A percentile compares a stretch with the other conserved stretches of the same genome.
phyloP scores from a whole-genome alignment of 2,113 vertebrate species.

The Bos javanicus region DNA sequence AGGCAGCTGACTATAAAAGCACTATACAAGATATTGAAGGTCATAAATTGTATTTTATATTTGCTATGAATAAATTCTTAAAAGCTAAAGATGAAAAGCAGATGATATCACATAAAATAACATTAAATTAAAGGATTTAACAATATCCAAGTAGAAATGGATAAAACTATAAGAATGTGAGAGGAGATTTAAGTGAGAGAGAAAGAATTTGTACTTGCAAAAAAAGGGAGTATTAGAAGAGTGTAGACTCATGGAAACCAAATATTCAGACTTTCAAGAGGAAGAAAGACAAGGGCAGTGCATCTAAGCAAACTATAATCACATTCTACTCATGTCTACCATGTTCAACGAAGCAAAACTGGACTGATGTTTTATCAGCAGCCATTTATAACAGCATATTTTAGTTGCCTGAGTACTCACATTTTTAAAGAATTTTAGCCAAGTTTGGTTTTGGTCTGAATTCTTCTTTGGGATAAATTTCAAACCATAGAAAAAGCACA shows the following conservation, averaged over 20 bases:
- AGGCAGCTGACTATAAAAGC: neutral
- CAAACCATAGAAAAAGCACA: slow-evolving; percentile 57
- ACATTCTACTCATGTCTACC: neutral
- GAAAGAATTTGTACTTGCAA: neutral
- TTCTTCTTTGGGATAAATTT: slow-evolving; percentile 57
- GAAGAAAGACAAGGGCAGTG: neutral
- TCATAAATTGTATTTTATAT: neutral
- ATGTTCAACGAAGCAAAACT: neutral
- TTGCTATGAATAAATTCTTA: neutral
- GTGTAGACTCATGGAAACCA: neutral
- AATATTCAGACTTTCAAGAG: neutral
- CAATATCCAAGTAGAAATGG: neutral
- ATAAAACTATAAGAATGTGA: neutral
- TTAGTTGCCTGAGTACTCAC: neutral
- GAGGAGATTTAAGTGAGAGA: neutral
- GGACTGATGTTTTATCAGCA: slow-evolving; percentile 9
- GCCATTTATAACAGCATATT: neutral
- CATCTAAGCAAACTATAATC: neutral
- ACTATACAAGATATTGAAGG: neutral
- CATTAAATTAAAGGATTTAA: neutral
- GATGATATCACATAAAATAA: neutral
- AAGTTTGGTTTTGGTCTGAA: slow-evolving; percentile 62
- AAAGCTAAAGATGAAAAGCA: neutral
- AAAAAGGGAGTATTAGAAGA: neutral
- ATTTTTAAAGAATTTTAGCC: slow-evolving; percentile 53